Evolutionary conservation across 2,113 vertebrate species (phyloP).

Genomic region (Polypterus senegalus): DNA sequence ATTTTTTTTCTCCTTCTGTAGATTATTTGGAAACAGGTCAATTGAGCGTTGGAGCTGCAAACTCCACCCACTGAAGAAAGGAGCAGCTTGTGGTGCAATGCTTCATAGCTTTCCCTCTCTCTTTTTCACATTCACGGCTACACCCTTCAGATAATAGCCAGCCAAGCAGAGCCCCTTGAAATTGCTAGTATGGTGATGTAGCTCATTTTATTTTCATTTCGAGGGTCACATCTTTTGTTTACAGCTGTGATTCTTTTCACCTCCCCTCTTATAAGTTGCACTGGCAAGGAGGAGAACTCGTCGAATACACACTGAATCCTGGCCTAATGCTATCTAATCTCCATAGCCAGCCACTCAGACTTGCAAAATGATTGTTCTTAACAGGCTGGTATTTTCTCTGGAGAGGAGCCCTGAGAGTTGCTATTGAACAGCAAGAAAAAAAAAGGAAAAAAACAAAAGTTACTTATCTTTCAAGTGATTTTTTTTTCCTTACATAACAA

Average conservation of each 20-base stretch:
- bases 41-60: constrained; percentile 66
- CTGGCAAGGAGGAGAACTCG: neutral
- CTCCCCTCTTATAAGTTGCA: neutral
- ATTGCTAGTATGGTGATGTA: constrained; percentile 33
- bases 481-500: too few relatives aligned
- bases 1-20: constrained; percentile 50
- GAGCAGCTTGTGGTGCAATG: constrained; percentile 46
- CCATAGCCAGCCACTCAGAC: neutral
- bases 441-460: too few relatives aligned
- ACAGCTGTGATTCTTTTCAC: constrained; percentile 26
- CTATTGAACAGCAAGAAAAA: too few relatives aligned
- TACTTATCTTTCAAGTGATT: too few relatives aligned
- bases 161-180: constrained; percentile 37
- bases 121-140: constrained; percentile 26
- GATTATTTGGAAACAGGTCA: constrained; percentile 93
- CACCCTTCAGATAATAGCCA: constrained; percentile 30
- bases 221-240: constrained; percentile 24
- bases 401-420: neutral
- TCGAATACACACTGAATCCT: neutral
- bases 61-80: constrained; percentile 62
- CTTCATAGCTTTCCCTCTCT: constrained; percentile 25
- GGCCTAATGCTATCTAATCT: neutral
- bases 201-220: constrained; percentile 29
- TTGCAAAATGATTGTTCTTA: neutral
- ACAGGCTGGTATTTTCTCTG: neutral